Conservation (phyloP, 2,888 invertebrate genomes). For the Aphidius colemani region DNA sequence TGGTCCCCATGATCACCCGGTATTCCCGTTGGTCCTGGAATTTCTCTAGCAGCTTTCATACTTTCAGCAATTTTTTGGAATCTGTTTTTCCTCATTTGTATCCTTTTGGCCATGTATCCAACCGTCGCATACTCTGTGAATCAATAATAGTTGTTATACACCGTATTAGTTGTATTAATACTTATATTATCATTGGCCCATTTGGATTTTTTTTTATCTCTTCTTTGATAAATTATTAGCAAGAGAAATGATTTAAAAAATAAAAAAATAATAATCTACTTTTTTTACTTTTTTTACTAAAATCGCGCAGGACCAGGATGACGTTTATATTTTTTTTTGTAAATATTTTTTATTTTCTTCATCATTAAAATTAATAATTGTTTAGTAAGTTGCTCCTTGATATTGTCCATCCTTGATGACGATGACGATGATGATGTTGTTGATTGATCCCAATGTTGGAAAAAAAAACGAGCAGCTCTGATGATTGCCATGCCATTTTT, state of each 20-base stretch:
- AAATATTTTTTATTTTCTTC: background rate
- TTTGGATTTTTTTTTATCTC: slow-evolving; percentile 30
- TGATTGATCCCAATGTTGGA: too few species aligned
- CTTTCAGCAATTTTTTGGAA: slow-evolving; percentile 93
- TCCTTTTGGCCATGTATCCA: slow-evolving; percentile 96
- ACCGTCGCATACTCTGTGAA: slow-evolving; percentile 93
- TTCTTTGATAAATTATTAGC: slow-evolving; percentile 2
- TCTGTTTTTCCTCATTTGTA: slow-evolving; percentile 94
- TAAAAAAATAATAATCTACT: too few species aligned
- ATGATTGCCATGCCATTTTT: too few species aligned
- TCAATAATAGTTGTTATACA: slow-evolving; percentile 33
- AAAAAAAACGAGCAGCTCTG: too few species aligned
- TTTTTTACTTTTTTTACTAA: background rate
- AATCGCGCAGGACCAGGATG: background rate
- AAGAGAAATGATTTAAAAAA: too few species aligned
- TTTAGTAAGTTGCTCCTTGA: too few species aligned
- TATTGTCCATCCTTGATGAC: too few species aligned
- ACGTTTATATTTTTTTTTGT: background rate
- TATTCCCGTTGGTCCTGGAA: slow-evolving; percentile 64
- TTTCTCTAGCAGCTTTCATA: slow-evolving; percentile 83
- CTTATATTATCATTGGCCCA: background rate
- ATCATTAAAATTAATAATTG: too few species aligned
- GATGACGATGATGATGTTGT: too few species aligned
- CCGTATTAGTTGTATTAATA: slow-evolving; percentile 15
- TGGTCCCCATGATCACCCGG: slow-evolving; percentile 71